Evolutionary conservation across 64 coral and sea anemone species (phyloP).

Genomic region (Porites lutea): DNA sequence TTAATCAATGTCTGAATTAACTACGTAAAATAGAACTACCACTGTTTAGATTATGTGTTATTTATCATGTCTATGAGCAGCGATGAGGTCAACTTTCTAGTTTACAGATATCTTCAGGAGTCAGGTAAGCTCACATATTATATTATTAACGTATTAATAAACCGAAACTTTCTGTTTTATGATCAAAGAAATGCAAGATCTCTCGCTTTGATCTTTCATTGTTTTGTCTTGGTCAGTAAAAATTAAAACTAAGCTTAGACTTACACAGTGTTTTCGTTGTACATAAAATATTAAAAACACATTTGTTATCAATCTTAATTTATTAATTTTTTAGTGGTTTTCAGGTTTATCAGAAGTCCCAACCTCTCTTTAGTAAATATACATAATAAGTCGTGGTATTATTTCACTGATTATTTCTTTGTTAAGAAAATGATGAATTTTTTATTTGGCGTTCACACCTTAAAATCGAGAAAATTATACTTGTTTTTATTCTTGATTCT

Average conservation of each 20-base stretch:
- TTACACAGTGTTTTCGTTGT: not conserved
- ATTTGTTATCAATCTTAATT: too few relatives aligned
- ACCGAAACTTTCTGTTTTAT: not conserved
- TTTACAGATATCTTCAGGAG: constrained; percentile 99
- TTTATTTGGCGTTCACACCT: too few relatives aligned
- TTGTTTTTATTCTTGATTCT: too few relatives aligned
- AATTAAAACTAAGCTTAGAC: not conserved
- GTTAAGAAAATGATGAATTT: too few relatives aligned
- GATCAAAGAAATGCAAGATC: not conserved
- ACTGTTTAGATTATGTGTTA: constrained; percentile 81
- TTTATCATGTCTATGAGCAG: constrained; percentile 99
- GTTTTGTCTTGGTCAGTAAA: not conserved
- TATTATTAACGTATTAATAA: not conserved
- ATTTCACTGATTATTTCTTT: too few relatives aligned
- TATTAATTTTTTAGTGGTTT: too few relatives aligned
- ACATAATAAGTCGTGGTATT: too few relatives aligned
- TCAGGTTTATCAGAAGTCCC: too few relatives aligned
- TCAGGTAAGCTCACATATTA: constrained; percentile 74
- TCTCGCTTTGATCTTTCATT: not conserved
- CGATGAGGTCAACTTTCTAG: constrained; percentile 99
- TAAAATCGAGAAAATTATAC: too few relatives aligned
- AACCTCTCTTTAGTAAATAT: too few relatives aligned
- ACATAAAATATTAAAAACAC: too few relatives aligned
- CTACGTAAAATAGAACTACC: constrained; percentile 13
- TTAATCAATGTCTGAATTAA: constrained; percentile 50